Percentiles rank a stretch among this genome's conserved stretches.
Evolutionary conservation across 2,113 vertebrate species (phyloP).

Genomic region (Marmota monax): DNA sequence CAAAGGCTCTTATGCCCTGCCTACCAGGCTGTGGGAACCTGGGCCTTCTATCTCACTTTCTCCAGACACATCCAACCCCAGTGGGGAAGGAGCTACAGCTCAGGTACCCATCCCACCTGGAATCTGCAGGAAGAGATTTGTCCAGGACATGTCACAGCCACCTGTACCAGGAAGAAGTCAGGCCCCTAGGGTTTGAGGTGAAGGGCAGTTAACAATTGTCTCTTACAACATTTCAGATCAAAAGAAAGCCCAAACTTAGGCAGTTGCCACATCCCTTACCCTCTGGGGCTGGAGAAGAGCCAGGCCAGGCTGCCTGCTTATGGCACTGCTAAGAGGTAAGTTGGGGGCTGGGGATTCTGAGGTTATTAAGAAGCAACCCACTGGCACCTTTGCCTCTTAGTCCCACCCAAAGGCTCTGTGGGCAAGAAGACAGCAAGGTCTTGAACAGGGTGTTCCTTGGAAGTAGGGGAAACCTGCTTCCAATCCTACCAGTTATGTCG

Average conservation of each 20-base stretch:
- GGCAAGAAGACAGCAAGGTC: not conserved
- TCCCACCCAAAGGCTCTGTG: not conserved
- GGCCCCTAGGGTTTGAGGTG: not conserved
- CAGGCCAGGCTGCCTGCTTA: not conserved
- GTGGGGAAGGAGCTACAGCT: not conserved
- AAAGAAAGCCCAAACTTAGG: not conserved
- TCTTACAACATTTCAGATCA: not conserved
- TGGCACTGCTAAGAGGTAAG: not conserved
- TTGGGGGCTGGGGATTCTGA: not conserved
- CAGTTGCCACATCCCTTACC: not conserved
- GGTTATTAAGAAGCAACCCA: not conserved
- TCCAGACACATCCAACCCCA: slow-evolving; percentile 66
- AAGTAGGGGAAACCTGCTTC: not conserved
- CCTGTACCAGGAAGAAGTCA: not conserved
- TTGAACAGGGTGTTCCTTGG: not conserved
- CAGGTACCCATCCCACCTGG: not conserved
- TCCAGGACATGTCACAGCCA: not conserved
- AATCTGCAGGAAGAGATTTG: not conserved
- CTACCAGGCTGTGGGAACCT: slow-evolving; percentile 79
- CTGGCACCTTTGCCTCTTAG: not conserved
- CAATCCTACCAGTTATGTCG: not conserved
- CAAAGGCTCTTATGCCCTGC: slow-evolving; percentile 70
- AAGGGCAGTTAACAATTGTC: not conserved
- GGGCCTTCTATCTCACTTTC: slow-evolving; percentile 75
- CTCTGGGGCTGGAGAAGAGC: no score